phyloP scores from a whole-genome alignment of 2,797 vertebrate genomes.

The Chelon labrosus region DNA sequence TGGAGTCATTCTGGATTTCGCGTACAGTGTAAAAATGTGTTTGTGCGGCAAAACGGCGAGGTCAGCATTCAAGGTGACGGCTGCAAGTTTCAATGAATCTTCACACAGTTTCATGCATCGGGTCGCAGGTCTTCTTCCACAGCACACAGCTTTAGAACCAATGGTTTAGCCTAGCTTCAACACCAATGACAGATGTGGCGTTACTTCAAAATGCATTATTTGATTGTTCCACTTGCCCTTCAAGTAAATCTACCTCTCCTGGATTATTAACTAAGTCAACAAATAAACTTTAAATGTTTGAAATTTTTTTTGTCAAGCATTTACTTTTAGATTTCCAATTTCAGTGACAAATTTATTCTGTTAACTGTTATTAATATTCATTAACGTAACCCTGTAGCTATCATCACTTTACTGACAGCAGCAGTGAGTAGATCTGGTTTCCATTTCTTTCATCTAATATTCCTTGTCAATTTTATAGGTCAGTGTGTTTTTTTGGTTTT shows the following conservation, averaged over 20 bases:
- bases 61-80: slow-evolving; percentile 28
- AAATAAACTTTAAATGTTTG: neutral
- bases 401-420: slow-evolving; percentile 26
- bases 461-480: slow-evolving; percentile 53
- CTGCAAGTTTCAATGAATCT: too few relatives aligned
- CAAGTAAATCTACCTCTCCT: too few relatives aligned
- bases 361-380: slow-evolving; percentile 60
- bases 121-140: neutral
- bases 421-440: slow-evolving; percentile 21
- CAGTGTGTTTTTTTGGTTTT: neutral
- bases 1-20: slow-evolving; percentile 1
- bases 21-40: neutral
- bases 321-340: neutral
- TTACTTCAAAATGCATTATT: neutral
- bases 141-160: too few relatives aligned
- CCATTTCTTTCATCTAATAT: slow-evolving; percentile 55
- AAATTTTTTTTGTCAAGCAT: neutral
- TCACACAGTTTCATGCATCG: too few relatives aligned
- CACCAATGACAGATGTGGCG: too few relatives aligned
- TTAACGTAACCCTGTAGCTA: slow-evolving; percentile 53
- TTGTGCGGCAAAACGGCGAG: neutral
- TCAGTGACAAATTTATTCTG: slow-evolving; percentile 26
- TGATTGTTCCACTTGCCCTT: too few relatives aligned
- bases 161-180: too few relatives aligned
- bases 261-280: neutral